Evolutionary conservation across 2,797 vertebrate genomes (phyloP).

Genomic region (Microtus obscurus): DNA sequence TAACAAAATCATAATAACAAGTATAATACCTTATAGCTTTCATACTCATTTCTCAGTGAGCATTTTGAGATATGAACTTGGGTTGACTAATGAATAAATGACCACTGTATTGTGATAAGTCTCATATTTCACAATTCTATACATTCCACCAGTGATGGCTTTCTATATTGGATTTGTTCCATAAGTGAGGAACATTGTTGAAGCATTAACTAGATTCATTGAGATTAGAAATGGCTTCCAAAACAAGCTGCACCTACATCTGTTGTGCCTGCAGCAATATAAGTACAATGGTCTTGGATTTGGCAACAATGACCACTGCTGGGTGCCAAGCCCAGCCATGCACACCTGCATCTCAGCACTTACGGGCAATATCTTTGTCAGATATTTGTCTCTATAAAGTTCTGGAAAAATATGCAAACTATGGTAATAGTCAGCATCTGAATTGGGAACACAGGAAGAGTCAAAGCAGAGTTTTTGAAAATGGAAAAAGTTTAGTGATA

Average conservation of each 20-base stretch:
- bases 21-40: slow-evolving; percentile 51
- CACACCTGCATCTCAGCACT: slow-evolving; percentile 74
- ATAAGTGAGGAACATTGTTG: slow-evolving; percentile 50
- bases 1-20: slow-evolving; percentile 46
- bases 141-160: slow-evolving; percentile 43
- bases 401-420: slow-evolving; percentile 41
- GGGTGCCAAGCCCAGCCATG: slow-evolving; percentile 55
- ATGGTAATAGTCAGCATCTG: slow-evolving; percentile 21
- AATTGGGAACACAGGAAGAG: slow-evolving; percentile 48
- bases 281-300: slow-evolving; percentile 65
- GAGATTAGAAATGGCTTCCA: slow-evolving; percentile 54
- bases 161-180: slow-evolving; percentile 53
- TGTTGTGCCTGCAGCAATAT: slow-evolving; percentile 77
- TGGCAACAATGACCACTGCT: slow-evolving; percentile 65
- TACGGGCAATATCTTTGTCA: slow-evolving; percentile 60
- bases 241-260: slow-evolving; percentile 72
- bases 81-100: slow-evolving; percentile 61
- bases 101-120: slow-evolving; percentile 39
- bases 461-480: slow-evolving; percentile 64
- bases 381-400: slow-evolving; percentile 67
- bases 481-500: slow-evolving; percentile 62
- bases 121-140: slow-evolving; percentile 61
- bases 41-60: slow-evolving; percentile 47
- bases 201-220: slow-evolving; percentile 64
- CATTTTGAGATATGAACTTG: slow-evolving; percentile 49